Conservation (phyloP, 2,888 invertebrate species). For the Stictocephala bisonia region DNA sequence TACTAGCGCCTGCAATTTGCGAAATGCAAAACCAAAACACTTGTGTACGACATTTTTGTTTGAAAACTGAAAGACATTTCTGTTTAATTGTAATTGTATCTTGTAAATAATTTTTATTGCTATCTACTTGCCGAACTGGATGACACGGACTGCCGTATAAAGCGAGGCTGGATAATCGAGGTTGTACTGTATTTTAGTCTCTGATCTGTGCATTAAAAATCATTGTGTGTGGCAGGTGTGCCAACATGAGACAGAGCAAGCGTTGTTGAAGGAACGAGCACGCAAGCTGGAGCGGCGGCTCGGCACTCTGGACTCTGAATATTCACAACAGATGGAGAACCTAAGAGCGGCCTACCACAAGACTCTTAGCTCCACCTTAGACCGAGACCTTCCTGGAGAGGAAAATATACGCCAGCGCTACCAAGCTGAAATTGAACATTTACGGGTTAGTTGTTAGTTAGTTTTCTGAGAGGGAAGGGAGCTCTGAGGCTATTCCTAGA, state of each 20-base stretch:
- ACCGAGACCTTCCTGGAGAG: constrained; percentile 63
- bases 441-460: constrained; percentile 73
- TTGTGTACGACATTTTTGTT: too few relatives aligned
- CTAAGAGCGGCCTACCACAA: constrained; percentile 81
- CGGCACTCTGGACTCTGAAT: constrained; percentile 82
- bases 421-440: constrained; percentile 88
- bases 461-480: too few relatives aligned
- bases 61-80: too few relatives aligned
- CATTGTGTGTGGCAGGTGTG: constrained; percentile 65
- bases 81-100: too few relatives aligned
- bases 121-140: too few relatives aligned
- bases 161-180: too few relatives aligned
- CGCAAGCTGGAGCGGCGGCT: constrained; percentile 77
- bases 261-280: constrained; percentile 73
- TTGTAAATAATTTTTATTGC: too few relatives aligned
- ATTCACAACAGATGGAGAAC: constrained; percentile 84
- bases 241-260: constrained; percentile 64
- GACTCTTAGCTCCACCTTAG: constrained; percentile 68
- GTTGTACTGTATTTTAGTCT: too few relatives aligned
- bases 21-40: too few relatives aligned
- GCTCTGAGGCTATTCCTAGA: too few relatives aligned
- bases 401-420: constrained; percentile 77
- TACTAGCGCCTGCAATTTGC: too few relatives aligned
- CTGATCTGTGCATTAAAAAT: background rate
- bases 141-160: background rate